Evolutionary conservation across 2,888 invertebrate species (phyloP), one percentile per base, ranked within the genome.

Genomic region (Hartigia nigra): DNA sequence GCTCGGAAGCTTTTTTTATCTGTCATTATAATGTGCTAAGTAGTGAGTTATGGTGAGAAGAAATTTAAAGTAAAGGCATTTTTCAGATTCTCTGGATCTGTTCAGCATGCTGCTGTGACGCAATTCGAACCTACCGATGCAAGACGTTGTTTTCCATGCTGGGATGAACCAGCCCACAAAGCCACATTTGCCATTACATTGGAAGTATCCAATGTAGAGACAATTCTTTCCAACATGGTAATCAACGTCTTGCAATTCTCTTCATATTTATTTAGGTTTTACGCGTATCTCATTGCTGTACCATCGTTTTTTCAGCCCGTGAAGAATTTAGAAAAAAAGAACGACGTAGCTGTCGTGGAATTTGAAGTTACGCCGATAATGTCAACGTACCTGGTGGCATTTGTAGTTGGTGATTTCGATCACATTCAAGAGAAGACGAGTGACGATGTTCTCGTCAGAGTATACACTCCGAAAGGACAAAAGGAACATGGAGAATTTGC

Each of bases 81-180:
- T 89, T 91, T 94, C 83, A 94, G 95, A 79, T 93, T 95, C 35
- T 92, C 93, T 76, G 97, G 97, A 12, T 96, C 96, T 84, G 96
- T 96, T 89, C 94, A 95, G 77, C 96, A 95, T 90, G 96, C 96
- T 39, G 98, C 97, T 69, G 97, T 97, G 80, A 98, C 98, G 77
- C 98, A 98, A 92, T 98, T 98, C 91, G 97, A 97, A 91, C 94
- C 97, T 0, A 97, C 96, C 3, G 96, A 97, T 93, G 99, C 99
- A 11, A 94, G 99, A 78, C 94, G 97, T 85, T 97, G 98, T 89
- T 99, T 99, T 89, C 99, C 99, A 4, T 99, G 98, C 92, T 99
- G 98, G 98, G 99, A 99, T 92, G 99, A 99, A 92, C 99, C 99
- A 12, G 97, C 98, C 14, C 95, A 97, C 81, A 99, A 99, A 92